phyloP scores from a whole-genome alignment of 2,113 vertebrate genomes.

The Calyptommatus sinebrachiatus region DNA sequence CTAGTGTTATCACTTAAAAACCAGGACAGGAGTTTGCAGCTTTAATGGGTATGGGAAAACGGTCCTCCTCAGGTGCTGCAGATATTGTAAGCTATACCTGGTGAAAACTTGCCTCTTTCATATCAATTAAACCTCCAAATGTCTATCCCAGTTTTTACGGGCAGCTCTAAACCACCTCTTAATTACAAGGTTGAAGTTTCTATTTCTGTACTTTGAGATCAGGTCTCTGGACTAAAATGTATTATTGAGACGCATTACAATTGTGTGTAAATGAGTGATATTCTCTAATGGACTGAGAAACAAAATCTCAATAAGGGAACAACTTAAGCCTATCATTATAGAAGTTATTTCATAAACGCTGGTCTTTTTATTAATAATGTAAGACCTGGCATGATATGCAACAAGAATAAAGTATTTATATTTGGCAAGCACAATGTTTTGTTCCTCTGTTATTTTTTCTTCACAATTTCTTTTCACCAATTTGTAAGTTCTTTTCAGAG shows the following conservation, averaged over 20 bases:
- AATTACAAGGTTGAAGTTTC: too few species aligned
- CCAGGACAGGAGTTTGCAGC: too few species aligned
- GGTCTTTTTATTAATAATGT: constrained; percentile 34
- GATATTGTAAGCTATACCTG: too few species aligned
- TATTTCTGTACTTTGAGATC: too few species aligned
- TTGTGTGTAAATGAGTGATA: neutral
- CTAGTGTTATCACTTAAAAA: too few species aligned
- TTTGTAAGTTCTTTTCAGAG: constrained; percentile 41
- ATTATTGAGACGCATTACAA: neutral
- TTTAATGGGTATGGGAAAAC: too few species aligned
- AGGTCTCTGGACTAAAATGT: too few species aligned
- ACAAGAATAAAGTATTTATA: constrained; percentile 36
- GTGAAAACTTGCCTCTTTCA: too few species aligned
- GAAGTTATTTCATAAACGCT: neutral
- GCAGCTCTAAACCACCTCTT: too few species aligned
- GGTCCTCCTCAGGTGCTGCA: too few species aligned
- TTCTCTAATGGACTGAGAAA: neutral
- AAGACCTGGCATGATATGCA: neutral
- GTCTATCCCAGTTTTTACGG: too few species aligned
- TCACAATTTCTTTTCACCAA: constrained; percentile 46
- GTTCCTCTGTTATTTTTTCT: constrained; percentile 30
- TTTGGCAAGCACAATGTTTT: constrained; percentile 33
- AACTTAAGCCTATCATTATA: neutral
- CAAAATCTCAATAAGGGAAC: fast-evolving
- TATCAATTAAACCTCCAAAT: too few species aligned